Conservation (phyloP, 2,113 vertebrate species). For the Indicator maculatus region DNA sequence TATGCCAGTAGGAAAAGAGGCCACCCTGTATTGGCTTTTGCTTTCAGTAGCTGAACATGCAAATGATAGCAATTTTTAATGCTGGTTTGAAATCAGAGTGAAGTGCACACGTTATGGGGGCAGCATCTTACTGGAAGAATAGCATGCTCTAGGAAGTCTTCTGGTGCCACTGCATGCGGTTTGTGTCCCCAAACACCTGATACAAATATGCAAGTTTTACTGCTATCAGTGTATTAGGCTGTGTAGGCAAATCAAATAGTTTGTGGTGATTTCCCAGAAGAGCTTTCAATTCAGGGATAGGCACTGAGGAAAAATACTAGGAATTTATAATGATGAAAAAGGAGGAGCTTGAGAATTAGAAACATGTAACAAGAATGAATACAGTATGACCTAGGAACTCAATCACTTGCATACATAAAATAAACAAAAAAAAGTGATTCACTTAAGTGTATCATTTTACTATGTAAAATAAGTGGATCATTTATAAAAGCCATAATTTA, state of each 20-base stretch:
- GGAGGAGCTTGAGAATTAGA: background rate
- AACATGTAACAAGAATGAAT: background rate
- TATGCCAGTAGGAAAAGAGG: background rate
- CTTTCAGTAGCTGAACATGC: background rate
- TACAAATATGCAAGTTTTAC: background rate
- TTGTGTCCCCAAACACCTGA: background rate
- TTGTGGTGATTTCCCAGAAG: background rate
- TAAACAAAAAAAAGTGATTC: background rate
- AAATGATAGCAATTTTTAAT: background rate
- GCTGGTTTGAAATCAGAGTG: background rate
- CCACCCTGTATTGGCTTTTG: background rate
- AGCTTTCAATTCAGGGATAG: background rate
- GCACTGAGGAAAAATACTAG: background rate
- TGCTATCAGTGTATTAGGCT: background rate
- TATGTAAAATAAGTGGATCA: background rate
- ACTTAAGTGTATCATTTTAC: background rate
- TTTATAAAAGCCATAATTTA: background rate
- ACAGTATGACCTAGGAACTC: background rate
- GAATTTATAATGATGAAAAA: background rate
- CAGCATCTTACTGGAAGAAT: background rate
- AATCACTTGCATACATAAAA: background rate
- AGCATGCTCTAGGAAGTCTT: background rate
- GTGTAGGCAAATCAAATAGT: background rate
- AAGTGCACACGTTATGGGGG: background rate
- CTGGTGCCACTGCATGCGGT: rapidly evolving